Evolutionary conservation across 2,888 invertebrate species (phyloP).

Genomic region (Drosophila nigritarsus): DNA sequence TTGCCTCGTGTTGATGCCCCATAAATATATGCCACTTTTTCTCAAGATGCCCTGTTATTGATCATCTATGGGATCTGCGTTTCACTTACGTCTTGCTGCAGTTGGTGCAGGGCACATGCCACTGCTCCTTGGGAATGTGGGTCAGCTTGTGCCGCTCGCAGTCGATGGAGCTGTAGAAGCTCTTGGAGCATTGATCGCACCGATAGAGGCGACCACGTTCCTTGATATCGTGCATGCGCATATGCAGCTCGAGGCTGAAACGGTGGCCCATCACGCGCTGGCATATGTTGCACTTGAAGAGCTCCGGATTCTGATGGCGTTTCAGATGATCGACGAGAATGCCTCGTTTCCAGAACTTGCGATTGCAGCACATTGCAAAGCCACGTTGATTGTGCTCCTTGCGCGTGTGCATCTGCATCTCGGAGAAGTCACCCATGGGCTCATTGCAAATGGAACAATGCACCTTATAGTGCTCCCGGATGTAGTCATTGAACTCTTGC

Average conservation of each 20-base stretch:
- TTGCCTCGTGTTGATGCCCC: background rate
- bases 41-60: background rate
- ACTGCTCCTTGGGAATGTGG: constrained; percentile 81
- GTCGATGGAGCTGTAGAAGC: constrained; percentile 75
- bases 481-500: constrained; percentile 75
- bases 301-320: constrained; percentile 81
- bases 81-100: constrained; percentile 78
- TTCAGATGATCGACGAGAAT: constrained; percentile 82
- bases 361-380: constrained; percentile 81
- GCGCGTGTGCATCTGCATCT: constrained; percentile 71
- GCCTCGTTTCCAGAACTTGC: constrained; percentile 80
- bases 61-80: background rate
- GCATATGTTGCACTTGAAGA: constrained; percentile 81
- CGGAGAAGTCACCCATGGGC: constrained; percentile 70
- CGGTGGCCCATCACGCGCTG: constrained; percentile 75
- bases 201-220: constrained; percentile 68
- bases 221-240: constrained; percentile 77
- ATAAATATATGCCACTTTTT: background rate
- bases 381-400: constrained; percentile 77
- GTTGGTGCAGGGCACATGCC: constrained; percentile 71
- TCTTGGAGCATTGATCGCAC: constrained; percentile 82
- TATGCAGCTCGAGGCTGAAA: constrained; percentile 75
- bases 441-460: constrained; percentile 77
- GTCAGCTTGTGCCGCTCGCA: constrained; percentile 78
- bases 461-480: constrained; percentile 79